phyloP scores from a whole-genome alignment of 2,113 vertebrate genomes.

The Guaruba guarouba region DNA sequence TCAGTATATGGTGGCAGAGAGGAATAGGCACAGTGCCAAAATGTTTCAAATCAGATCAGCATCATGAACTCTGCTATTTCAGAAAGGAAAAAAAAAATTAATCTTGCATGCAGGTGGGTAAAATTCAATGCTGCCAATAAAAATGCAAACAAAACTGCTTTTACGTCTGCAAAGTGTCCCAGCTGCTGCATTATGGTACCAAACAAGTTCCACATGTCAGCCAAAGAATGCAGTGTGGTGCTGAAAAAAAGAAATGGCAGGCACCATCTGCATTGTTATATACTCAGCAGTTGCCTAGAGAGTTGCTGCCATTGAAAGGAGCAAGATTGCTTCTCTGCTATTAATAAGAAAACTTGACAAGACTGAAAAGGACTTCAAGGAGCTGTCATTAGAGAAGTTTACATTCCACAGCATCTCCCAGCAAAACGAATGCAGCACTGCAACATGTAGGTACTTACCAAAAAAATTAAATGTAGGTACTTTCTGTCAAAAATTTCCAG shows the following conservation, averaged over 20 bases:
- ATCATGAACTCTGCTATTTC: conserved; percentile 8
- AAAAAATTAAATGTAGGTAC: not conserved
- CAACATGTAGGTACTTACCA: not conserved
- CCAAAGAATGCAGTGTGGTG: not conserved
- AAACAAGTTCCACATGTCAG: conserved; percentile 65
- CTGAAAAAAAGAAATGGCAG: conserved; percentile 55
- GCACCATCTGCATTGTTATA: conserved; percentile 57
- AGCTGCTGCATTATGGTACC: conserved; percentile 46
- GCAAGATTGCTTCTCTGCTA: conserved; percentile 25
- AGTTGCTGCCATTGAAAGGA: conserved; percentile 49
- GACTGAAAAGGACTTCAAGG: conserved; percentile 30
- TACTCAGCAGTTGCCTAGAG: conserved; percentile 52
- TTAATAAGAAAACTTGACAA: conserved; percentile 56
- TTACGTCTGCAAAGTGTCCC: conserved; percentile 45
- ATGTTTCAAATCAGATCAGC: conserved; percentile 37
- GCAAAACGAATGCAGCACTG: not conserved
- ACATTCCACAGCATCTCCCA: conserved; percentile 18
- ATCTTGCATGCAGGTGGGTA: conserved; percentile 50
- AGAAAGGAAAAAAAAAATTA: conserved; percentile 13
- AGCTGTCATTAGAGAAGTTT: conserved; percentile 15
- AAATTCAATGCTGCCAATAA: conserved; percentile 51
- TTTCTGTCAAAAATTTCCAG: not conserved
- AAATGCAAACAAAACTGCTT: conserved; percentile 55
- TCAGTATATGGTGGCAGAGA: not conserved
- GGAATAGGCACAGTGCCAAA: conserved; percentile 6